Conservation (phyloP, 1,140 invertebrate genomes). For the Drosophila lowei region DNA sequence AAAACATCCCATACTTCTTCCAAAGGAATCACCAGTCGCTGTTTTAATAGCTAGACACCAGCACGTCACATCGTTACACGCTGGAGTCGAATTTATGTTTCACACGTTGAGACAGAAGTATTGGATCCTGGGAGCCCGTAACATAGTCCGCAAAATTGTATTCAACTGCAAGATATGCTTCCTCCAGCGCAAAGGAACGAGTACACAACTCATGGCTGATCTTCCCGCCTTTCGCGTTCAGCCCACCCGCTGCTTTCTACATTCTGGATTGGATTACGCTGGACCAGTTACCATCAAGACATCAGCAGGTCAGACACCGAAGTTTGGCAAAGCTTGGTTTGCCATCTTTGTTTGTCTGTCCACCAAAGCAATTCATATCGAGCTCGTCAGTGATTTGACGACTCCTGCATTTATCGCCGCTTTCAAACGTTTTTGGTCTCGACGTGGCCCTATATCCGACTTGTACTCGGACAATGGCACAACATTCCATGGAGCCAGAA, state of each 20-base stretch:
- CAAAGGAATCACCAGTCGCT: too few relatives aligned
- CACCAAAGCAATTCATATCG: not conserved
- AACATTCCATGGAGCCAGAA: not conserved
- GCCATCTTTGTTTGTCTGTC: not conserved
- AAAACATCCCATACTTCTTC: too few relatives aligned
- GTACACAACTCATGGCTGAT: not conserved
- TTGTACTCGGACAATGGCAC: conserved; percentile 7
- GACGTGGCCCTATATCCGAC: not conserved
- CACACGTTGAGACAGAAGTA: conserved; percentile 1
- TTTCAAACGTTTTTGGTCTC: not conserved
- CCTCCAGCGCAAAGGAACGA: not conserved
- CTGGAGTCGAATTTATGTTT: conserved; percentile 1
- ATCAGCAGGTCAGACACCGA: not conserved
- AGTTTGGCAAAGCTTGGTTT: conserved; percentile 1
- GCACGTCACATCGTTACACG: not conserved
- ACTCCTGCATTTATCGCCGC: not conserved
- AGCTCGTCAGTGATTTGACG: not conserved
- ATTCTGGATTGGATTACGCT: conserved; percentile 1
- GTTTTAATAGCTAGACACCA: not conserved
- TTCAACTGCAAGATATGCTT: conserved; percentile 5
- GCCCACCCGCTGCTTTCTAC: too few relatives aligned
- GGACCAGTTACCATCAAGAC: not conserved
- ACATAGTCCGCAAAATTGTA: conserved; percentile 7
- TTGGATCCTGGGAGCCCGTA: conserved; percentile 4
- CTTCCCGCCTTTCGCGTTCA: not conserved